Percentiles rank a stretch among this genome's conserved stretches.
phyloP scores from a whole-genome alignment of 2,113 vertebrate genomes.

The Colius striatus region DNA sequence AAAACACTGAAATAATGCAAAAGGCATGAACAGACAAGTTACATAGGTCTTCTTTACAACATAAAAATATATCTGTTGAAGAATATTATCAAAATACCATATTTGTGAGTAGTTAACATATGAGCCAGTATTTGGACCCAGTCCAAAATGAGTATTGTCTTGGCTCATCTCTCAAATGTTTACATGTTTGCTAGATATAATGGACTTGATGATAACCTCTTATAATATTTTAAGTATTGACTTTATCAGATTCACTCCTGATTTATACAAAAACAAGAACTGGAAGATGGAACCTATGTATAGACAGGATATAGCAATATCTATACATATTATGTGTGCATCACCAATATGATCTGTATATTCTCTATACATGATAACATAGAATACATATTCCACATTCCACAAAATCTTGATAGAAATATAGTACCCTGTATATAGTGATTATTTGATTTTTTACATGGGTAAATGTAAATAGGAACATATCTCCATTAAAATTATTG shows the following conservation, averaged over 20 bases:
- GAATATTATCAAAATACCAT: not conserved
- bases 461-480: not conserved
- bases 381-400: not conserved
- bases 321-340: not conserved
- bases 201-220: not conserved
- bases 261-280: not conserved
- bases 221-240: not conserved
- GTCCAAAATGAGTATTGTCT: not conserved
- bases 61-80: not conserved
- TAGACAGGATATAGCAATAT: not conserved
- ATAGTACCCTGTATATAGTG: not conserved
- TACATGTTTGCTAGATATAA: slow-evolving; percentile 5
- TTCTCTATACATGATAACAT: not conserved
- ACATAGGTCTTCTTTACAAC: not conserved
- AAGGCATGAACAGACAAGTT: not conserved
- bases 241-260: not conserved
- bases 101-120: not conserved
- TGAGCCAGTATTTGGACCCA: not conserved
- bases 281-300: not conserved
- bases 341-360: not conserved
- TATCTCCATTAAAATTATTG: not conserved
- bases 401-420: not conserved
- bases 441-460: not conserved
- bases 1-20: not conserved
- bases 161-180: slow-evolving; percentile 1